phyloP scores from a whole-genome alignment of 2,888 invertebrate species.

The Coenonympha glycerion region DNA sequence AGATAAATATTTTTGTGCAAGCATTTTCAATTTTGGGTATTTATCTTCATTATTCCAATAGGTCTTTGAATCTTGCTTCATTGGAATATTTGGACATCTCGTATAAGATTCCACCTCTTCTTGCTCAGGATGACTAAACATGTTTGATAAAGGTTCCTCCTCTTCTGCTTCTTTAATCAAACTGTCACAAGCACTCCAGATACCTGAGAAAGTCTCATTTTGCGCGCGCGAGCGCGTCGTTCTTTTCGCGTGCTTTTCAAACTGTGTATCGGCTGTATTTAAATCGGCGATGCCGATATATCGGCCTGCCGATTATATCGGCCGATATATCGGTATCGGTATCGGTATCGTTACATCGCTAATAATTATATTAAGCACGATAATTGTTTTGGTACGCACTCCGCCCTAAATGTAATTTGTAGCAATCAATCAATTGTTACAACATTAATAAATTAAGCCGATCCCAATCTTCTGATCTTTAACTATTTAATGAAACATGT shows the following conservation, averaged over 20 bases:
- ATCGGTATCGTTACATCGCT: too few species aligned
- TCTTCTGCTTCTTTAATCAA: neutral
- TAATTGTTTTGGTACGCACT: conserved; percentile 13
- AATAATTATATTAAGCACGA: conserved; percentile 4
- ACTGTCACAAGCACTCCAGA: neutral
- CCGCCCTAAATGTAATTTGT: conserved; percentile 4
- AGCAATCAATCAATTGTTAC: conserved; percentile 4
- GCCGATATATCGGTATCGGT: too few species aligned
- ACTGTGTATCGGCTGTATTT: too few species aligned
- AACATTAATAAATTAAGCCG: conserved; percentile 16
- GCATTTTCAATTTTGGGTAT: conserved; percentile 25
- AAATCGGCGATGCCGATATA: too few species aligned
- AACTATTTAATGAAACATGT: conserved; percentile 9
- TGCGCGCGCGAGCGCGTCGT: too few species aligned
- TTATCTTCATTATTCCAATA: conserved; percentile 27
- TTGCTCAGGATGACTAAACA: conserved; percentile 18
- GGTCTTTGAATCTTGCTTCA: conserved; percentile 26
- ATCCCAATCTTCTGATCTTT: conserved; percentile 10
- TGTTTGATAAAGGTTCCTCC: conserved; percentile 14
- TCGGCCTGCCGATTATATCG: too few species aligned
- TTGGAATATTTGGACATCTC: conserved; percentile 25
- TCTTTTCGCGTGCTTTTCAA: too few species aligned
- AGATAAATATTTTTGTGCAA: conserved; percentile 27
- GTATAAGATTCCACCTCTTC: conserved; percentile 25
- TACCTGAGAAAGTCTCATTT: neutral